phyloP scores from a whole-genome alignment of 2,888 invertebrate genomes.

The Standfussiana lucernea region DNA sequence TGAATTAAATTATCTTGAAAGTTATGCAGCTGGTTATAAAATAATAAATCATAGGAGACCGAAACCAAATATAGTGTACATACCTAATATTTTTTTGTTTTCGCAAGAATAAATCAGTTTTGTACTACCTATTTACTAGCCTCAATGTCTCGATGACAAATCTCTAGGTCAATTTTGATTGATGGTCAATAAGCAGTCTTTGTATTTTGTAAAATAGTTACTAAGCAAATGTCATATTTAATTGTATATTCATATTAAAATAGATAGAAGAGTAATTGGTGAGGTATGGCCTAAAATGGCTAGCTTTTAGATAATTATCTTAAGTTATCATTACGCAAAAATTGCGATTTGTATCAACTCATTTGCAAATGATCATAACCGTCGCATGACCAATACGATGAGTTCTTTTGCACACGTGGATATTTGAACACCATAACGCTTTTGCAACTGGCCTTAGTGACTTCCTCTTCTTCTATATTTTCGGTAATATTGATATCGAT shows the following conservation, averaged over 20 bases:
- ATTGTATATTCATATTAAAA: neutral
- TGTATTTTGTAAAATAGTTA: slow-evolving; percentile 14
- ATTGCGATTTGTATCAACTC: neutral
- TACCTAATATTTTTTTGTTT: neutral
- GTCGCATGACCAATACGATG: too few relatives aligned
- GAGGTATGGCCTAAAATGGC: too few relatives aligned
- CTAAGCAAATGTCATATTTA: neutral
- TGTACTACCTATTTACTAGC: neutral
- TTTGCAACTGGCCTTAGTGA: too few relatives aligned
- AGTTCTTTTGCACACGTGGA: too few relatives aligned
- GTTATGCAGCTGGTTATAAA: neutral
- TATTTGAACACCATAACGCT: too few relatives aligned
- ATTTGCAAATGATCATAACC: neutral
- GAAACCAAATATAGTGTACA: neutral
- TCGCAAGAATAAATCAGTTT: neutral
- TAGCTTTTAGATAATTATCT: neutral
- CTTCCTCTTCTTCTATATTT: too few relatives aligned
- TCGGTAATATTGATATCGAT: too few relatives aligned
- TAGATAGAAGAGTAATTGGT: neutral
- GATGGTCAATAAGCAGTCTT: slow-evolving; percentile 32
- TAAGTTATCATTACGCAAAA: neutral
- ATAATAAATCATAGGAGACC: slow-evolving; percentile 5
- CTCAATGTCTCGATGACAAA: neutral
- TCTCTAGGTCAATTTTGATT: slow-evolving; percentile 40
- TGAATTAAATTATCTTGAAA: neutral